Evolutionary conservation across 2,797 vertebrate genomes (phyloP).

Genomic region (Thunnus albacares): DNA sequence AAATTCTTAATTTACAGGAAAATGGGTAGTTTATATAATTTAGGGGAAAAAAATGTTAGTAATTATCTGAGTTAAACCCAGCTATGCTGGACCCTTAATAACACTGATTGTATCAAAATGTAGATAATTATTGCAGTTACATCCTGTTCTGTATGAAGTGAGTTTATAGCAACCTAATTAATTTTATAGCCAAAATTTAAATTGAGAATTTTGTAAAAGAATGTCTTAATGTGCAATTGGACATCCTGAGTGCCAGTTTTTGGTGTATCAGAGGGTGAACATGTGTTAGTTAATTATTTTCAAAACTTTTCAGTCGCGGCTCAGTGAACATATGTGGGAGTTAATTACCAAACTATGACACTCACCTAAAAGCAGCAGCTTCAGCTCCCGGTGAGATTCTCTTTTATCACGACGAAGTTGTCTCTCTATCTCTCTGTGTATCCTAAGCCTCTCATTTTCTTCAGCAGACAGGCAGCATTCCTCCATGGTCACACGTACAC

Average conservation of each 20-base stretch:
- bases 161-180: too few species aligned
- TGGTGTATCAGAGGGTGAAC: neutral
- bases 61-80: too few species aligned
- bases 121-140: too few species aligned
- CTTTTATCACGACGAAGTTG: slow-evolving; percentile 87
- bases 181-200: neutral
- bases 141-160: too few species aligned
- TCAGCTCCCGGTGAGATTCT: slow-evolving; percentile 83
- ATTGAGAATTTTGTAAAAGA: neutral
- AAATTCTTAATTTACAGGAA: too few species aligned
- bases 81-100: too few species aligned
- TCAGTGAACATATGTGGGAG: neutral
- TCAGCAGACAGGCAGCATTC: slow-evolving; percentile 86
- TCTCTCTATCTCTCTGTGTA: slow-evolving; percentile 89
- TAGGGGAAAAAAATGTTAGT: too few species aligned
- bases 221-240: neutral
- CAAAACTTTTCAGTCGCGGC: neutral
- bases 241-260: neutral
- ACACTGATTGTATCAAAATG: too few species aligned
- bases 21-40: too few species aligned
- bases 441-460: slow-evolving; percentile 81
- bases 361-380: slow-evolving; percentile 92
- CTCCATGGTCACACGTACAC: slow-evolving; percentile 72
- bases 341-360: slow-evolving; percentile 7
- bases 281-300: neutral